Base-by-base conservation (phyloP, 2,888 invertebrate species). In the Tachystola acroxantha region DNA sequence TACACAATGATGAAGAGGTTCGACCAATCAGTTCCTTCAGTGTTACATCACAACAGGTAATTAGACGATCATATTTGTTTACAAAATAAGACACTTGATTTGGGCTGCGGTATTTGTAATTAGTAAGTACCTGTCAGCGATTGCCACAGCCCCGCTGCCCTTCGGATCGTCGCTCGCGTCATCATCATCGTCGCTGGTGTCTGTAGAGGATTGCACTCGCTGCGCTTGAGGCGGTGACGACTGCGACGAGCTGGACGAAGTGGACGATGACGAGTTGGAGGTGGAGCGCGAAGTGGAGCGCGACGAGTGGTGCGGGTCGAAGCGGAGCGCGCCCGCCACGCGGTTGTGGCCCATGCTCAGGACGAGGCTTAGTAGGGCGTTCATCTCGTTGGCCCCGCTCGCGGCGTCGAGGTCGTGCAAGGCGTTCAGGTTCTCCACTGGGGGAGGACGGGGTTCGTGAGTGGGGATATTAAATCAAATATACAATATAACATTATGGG, bases 371-470 rank as follows among this genome's bases (percentile, higher is more conserved):
- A 87, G 67, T 9, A 87, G 68, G 3, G 87, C 85, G 62, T 87
- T 86, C 84, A 87, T 85, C 63, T 88, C 87, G 48, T 72, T 72
- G 7, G 75, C 80, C 7, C 87, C 87, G 36, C 62, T 72, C 29
- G 64, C 64, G 27, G 55, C 53, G 48, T 82, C 78, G 52, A 77
- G 54, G 50, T 77, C 75, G 60, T 77, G 77, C 11, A 84, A 58
- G 7, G 62, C 67, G 51, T 76, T 70, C 35, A 76, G 62, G 11
- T 62, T 68, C 28, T 76, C 79, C 75, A 59, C 12, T 9, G 24
- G 3, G 2, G 6, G 16, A 16, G 3, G 16, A 3, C 3, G 16
- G 6, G 16, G 16, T 16, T 16, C 3, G 16, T 16, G n/a, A n/a
- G n/a, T n/a, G n/a, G n/a, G n/a, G n/a, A n/a, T n/a, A n/a, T n/a